Percentiles rank a stretch among this genome's conserved stretches.
phyloP scores from a whole-genome alignment of 2,888 invertebrate genomes.

The Fragum whitleyi region DNA sequence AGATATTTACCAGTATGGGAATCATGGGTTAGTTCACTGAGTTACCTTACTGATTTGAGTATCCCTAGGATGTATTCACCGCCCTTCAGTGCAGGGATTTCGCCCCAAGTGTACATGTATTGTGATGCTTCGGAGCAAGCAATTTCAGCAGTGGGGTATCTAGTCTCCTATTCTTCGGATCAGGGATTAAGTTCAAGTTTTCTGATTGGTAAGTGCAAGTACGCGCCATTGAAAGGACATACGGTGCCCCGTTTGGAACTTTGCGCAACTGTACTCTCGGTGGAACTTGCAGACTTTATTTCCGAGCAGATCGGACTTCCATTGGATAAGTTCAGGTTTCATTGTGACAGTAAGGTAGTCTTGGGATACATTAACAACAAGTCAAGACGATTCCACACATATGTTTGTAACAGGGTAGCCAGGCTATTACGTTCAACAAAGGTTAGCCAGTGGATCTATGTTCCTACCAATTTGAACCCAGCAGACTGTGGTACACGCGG shows the following conservation, averaged over 20 bases:
- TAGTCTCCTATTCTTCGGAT: neutral
- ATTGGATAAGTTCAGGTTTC: neutral
- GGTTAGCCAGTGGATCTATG: constrained; percentile 23
- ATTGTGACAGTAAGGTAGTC: neutral
- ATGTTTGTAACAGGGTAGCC: constrained; percentile 44
- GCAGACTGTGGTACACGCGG: neutral
- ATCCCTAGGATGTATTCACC: neutral
- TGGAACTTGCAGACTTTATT: neutral
- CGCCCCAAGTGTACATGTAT: constrained; percentile 7
- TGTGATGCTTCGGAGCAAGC: constrained; percentile 56
- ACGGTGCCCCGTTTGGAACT: constrained; percentile 23
- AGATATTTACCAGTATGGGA: neutral
- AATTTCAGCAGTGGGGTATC: constrained; percentile 46
- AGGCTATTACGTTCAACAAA: constrained; percentile 13
- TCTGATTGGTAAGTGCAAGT: neutral
- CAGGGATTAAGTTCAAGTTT: neutral
- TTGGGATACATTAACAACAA: no score
- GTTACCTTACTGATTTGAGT: neutral
- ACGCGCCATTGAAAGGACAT: constrained; percentile 1
- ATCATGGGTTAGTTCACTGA: neutral
- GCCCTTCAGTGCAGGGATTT: neutral
- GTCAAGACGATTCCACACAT: constrained; percentile 33
- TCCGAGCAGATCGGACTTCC: neutral
- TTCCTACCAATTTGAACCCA: neutral
- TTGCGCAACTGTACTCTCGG: constrained; percentile 13